Percentiles rank a stretch among this genome's conserved stretches.
Evolutionary conservation across 2,113 vertebrate genomes (phyloP).

Genomic region (Pygoscelis antarcticus): DNA sequence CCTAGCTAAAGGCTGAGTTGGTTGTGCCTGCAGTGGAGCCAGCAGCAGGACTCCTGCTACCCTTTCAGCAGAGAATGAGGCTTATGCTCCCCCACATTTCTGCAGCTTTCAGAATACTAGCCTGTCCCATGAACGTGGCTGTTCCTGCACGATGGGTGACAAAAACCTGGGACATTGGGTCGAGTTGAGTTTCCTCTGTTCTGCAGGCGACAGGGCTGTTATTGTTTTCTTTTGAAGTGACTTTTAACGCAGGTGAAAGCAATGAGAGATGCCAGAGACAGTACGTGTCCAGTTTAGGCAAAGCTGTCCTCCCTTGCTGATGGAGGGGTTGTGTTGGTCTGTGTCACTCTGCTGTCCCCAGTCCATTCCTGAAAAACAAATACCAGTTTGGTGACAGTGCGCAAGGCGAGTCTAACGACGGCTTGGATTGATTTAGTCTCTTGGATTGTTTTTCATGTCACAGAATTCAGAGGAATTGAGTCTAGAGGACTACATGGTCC

Average conservation of each 20-base stretch:
- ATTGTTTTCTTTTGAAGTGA: neutral
- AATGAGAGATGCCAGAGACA: neutral
- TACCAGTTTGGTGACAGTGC: neutral
- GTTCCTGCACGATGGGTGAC: neutral
- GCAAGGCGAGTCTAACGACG: neutral
- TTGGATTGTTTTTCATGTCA: neutral
- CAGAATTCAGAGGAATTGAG: neutral
- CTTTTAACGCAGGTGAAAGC: neutral
- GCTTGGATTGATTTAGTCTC: neutral
- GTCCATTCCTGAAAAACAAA: neutral
- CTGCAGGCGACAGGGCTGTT: neutral
- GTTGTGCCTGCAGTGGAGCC: neutral
- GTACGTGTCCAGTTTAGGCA: accelerated
- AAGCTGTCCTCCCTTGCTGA: neutral
- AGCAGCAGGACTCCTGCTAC: neutral
- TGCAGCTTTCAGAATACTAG: neutral
- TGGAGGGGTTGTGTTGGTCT: neutral
- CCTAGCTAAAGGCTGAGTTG: neutral
- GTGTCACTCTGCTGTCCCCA: neutral
- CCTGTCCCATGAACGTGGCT: accelerated
- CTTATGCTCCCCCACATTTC: neutral
- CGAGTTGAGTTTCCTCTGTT: neutral
- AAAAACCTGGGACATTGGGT: neutral
- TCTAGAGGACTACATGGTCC: accelerated
- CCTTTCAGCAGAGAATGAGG: neutral